Base-by-base conservation (phyloP, 2,888 invertebrate genomes). In the Drosophila emarginata region DNA sequence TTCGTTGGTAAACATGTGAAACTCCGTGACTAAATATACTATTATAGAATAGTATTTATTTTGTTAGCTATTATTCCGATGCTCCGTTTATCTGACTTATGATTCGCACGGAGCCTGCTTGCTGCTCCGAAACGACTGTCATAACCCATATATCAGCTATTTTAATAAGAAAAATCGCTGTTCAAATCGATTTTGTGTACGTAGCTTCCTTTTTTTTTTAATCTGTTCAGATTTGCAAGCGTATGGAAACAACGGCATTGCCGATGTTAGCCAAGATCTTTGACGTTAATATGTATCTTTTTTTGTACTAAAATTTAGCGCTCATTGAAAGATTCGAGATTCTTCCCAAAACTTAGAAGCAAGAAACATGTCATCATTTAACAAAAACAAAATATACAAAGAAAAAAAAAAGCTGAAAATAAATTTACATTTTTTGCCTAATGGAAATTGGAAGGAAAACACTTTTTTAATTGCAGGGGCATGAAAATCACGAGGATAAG, bases 281-380 rank as follows among this genome's bases (percentile, higher is more conserved):
- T 32, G 15, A 11, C 28, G 4, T 32, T 32, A 14, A 28, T 28
- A 45, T 45, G 40, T 18, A 45, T 12, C 18, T 21, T 51, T 32
- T 57, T 18, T 52, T 58, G 32, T 32, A 28, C 9, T 15, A 50
- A 51, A 60, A 32, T 15, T 15, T 15, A 45, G 45, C 45, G 28
- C 45, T 51, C 26, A 54, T 37, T 36, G 3, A 15, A 23, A 32
- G n/a, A 45, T 45, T 45, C 36, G 15, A 62, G 18, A 14, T 39
- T 50, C 53, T 60, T 15, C 45, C 45, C 11, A 18, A 9, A 21
- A 59, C 57, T 57, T 61, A 36, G 60, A 60, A 60, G 54, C 50
- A 64, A 70, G 45, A n/a, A 52, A 57, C 64, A 39, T 61, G 39
- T 68, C 64, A 53, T 64, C 68, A 61, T 67, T 58, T 58, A 53